A percentile compares a stretch with the other conserved stretches of the same genome.
phyloP scores from a whole-genome alignment of 2,888 invertebrate species.

The Lasioglossum morio region DNA sequence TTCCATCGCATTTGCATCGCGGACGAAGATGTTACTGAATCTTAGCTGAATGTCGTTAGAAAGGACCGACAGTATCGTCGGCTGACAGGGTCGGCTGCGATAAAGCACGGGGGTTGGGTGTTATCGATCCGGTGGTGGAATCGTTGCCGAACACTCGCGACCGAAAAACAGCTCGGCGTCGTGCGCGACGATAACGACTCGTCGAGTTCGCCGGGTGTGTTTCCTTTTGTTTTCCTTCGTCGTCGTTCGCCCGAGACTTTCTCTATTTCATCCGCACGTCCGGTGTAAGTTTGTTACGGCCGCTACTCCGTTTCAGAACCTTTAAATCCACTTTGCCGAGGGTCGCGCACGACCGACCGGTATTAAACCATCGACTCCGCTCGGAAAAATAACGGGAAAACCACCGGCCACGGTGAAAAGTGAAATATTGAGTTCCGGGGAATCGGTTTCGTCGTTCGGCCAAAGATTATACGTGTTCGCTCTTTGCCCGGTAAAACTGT shows the following conservation, averaged over 20 bases:
- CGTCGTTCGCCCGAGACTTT: not conserved
- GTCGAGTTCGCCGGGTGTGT: not conserved
- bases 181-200: constrained; percentile 28
- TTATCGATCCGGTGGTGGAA: constrained; percentile 35
- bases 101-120: constrained; percentile 29
- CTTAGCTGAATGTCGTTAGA: constrained; percentile 59
- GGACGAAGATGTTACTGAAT: constrained; percentile 58
- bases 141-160: constrained; percentile 17
- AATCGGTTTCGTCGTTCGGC: constrained; percentile 6
- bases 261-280: constrained; percentile 21
- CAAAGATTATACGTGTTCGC: constrained; percentile 11
- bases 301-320: constrained; percentile 13
- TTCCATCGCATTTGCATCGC: constrained; percentile 56
- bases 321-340: constrained; percentile 29
- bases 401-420: not conserved
- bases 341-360: constrained; percentile 13
- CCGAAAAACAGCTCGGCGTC: constrained; percentile 30
- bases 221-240: constrained; percentile 19
- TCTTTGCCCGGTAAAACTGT: not conserved
- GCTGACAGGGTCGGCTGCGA: not conserved
- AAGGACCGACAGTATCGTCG: constrained; percentile 45
- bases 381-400: constrained; percentile 25
- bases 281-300: constrained; percentile 27
- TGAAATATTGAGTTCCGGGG: constrained; percentile 41
- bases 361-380: constrained; percentile 22